Conservation (phyloP, 2,797 vertebrate genomes). For the Smutsia gigantea region DNA sequence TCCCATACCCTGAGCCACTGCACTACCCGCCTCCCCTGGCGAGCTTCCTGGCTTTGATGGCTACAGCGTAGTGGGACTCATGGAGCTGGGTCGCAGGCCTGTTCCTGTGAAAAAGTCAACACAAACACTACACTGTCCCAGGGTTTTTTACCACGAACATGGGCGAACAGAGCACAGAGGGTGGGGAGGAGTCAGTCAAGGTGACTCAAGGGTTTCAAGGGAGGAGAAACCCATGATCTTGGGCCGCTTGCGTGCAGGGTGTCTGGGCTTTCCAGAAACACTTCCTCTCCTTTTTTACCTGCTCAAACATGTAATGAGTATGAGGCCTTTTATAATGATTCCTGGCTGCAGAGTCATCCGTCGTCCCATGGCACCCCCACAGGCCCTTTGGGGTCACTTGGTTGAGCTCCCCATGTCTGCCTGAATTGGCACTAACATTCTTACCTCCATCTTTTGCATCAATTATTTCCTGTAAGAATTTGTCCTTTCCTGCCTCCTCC, state of each 20-base stretch:
- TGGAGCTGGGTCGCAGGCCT: background rate
- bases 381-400: background rate
- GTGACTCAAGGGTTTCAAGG: background rate
- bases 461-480: background rate
- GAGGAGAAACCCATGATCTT: background rate
- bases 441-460: background rate
- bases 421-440: background rate
- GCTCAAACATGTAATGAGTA: background rate
- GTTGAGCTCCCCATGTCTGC: background rate
- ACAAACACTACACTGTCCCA: background rate
- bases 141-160: background rate
- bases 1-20: background rate
- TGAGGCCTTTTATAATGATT: background rate
- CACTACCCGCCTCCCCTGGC: too few species aligned
- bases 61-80: fast-evolving
- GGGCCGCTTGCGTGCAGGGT: background rate
- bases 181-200: too few species aligned
- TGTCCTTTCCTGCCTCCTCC: background rate
- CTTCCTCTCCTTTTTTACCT: background rate
- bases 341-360: too few species aligned
- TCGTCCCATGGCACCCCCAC: too few species aligned
- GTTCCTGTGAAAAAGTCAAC: background rate
- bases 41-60: background rate
- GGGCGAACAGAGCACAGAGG: background rate
- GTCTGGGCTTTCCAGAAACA: background rate